Percentiles rank a stretch among this genome's conserved stretches.
phyloP scores from a whole-genome alignment of 2,888 invertebrate species.

The Ectropis crepuscularia region DNA sequence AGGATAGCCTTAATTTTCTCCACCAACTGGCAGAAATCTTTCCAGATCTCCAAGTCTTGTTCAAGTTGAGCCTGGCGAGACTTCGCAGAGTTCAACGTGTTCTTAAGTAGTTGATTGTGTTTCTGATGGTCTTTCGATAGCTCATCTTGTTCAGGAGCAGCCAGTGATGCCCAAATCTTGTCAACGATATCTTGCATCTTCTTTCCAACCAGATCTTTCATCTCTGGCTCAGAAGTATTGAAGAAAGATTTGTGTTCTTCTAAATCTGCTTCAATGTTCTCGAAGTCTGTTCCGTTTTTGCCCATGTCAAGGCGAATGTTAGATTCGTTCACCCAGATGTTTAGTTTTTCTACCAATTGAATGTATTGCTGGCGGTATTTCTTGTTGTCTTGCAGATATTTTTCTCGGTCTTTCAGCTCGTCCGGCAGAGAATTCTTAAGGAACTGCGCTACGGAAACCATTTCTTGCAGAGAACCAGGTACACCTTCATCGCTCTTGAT shows the following conservation, averaged over 20 bases:
- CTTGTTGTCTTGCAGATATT: slow-evolving; percentile 91
- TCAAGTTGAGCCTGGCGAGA: slow-evolving; percentile 92
- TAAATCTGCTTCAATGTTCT: slow-evolving; percentile 91
- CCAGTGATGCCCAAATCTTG: slow-evolving; percentile 94
- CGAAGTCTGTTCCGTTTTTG: slow-evolving; percentile 94
- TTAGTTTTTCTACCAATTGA: slow-evolving; percentile 90
- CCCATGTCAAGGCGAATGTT: slow-evolving; percentile 90
- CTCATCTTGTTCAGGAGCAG: slow-evolving; percentile 92
- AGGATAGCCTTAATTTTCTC: slow-evolving; percentile 91
- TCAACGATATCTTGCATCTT: slow-evolving; percentile 93
- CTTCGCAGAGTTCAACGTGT: slow-evolving; percentile 92
- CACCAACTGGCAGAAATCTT: slow-evolving; percentile 91
- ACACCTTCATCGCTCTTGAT: slow-evolving; percentile 91
- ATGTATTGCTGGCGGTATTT: slow-evolving; percentile 91
- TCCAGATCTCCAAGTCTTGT: slow-evolving; percentile 93
- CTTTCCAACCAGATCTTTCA: slow-evolving; percentile 92
- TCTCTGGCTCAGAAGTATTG: slow-evolving; percentile 88
- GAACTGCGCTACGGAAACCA: slow-evolving; percentile 93
- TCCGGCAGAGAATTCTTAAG: slow-evolving; percentile 90
- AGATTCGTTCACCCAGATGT: slow-evolving; percentile 93
- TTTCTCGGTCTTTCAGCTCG: slow-evolving; percentile 92
- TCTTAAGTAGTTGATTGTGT: slow-evolving; percentile 92
- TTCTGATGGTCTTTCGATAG: slow-evolving; percentile 92
- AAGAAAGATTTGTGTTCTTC: slow-evolving; percentile 96
- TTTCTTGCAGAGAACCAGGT: slow-evolving; percentile 92